Evolutionary conservation across 37 sponge, comb jelly and placozoan genomes (phyloP), one percentile per base, ranked within the genome.

Genomic region (Geodia barretti): DNA sequence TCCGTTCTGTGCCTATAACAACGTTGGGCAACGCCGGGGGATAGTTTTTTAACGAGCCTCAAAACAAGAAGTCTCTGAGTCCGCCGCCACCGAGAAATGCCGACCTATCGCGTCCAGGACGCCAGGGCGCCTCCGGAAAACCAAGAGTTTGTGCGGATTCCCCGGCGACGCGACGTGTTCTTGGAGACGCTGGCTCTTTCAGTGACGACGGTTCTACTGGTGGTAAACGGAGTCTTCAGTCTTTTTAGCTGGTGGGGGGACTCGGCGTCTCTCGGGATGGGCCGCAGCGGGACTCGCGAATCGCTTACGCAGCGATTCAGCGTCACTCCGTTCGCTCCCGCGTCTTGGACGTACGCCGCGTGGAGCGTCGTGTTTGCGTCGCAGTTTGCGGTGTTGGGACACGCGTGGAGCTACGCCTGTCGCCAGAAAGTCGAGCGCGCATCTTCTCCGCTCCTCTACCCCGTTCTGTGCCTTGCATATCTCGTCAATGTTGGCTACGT

Each of bases 281-380:
- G 59, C 29, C 32, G 39, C 32, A 11, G 34, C 26, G 29, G 42
- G 24, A 67, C 60, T 24, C 62, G 68, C 40, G 23, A 0, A n/a
- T n/a, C 23, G 61, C 80, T 31, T 36, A 68, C 39, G n/a, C 24
- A 36, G 4, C 5, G 19, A 21, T 21, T 5, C 70, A 33, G 39
- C 37, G 1, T 17, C 71, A 68, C 14, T 36, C 80, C 39, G 32
- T 80, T 29, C 14, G 64, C 72, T 1, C 86, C 90, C 0, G 72
- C 40, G 1, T 76, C 67, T 0, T 90, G 90, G 90, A 80, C 86
- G 32, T 80, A 74, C 41, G 75, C 78, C 14, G 54, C 76, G 1
- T 90, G 90, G 90, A 65, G 74, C 5, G 62, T 85, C n/a, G 65
- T 84, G 20, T 90, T 64, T 73, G n/a, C 62, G 0, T 84, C 72